Evolutionary conservation across 2,888 invertebrate species (phyloP).

Genomic region (Lutraria lutraria): DNA sequence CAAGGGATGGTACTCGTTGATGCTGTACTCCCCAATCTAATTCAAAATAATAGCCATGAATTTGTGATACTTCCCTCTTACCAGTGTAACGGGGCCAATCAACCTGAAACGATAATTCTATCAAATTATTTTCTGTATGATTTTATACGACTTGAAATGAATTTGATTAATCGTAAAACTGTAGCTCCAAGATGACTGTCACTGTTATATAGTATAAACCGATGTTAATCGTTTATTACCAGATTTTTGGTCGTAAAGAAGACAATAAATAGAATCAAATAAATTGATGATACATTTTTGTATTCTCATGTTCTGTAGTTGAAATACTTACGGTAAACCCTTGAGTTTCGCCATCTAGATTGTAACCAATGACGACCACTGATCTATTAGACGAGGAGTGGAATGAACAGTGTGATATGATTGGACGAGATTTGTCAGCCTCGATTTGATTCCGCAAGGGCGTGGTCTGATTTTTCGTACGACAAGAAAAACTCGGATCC

Average conservation of each 20-base stretch:
- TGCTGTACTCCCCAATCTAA: conserved; percentile 78
- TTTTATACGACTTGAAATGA: too few relatives aligned
- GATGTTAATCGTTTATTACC: too few relatives aligned
- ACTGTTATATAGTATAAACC: too few relatives aligned
- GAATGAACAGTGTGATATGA: conserved; percentile 80
- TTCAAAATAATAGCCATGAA: conserved; percentile 82
- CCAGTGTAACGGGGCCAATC: conserved; percentile 75
- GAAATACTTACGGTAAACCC: conserved; percentile 71
- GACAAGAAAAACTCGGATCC: conserved; percentile 81
- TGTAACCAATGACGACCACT: conserved; percentile 80
- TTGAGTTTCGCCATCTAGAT: conserved; percentile 75
- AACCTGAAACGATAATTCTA: conserved; percentile 63
- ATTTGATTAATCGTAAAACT: too few relatives aligned
- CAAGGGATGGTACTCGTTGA: conserved; percentile 74
- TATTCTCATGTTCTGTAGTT: too few relatives aligned
- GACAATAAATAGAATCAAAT: too few relatives aligned
- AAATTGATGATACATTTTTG: too few relatives aligned
- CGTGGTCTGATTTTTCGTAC: conserved; percentile 57
- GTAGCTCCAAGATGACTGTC: too few relatives aligned
- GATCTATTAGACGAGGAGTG: conserved; percentile 78
- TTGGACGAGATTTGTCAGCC: conserved; percentile 71
- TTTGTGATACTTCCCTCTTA: conserved; percentile 50
- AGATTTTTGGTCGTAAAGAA: too few relatives aligned
- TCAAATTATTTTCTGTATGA: too few relatives aligned
- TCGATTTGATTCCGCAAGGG: conserved; percentile 73